Conservation (phyloP, 2,888 invertebrate genomes). For the Pimpla rufipes region DNA sequence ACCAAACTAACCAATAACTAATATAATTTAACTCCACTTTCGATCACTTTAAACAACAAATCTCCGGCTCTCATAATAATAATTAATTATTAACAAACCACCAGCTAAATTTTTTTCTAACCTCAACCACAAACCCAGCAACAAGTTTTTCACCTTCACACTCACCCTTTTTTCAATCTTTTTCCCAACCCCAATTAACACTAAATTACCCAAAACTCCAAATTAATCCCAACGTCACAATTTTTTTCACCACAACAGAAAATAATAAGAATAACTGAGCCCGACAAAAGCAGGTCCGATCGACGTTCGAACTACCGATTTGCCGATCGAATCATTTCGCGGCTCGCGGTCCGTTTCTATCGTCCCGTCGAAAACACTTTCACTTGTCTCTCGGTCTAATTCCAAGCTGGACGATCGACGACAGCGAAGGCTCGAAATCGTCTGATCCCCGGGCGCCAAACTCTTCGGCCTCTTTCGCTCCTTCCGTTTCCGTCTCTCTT, state of each 20-base stretch:
- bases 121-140: too few species aligned
- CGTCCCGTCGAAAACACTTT: slow-evolving; percentile 13
- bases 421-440: slow-evolving; percentile 6
- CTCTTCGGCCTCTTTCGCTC: background rate
- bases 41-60: background rate
- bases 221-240: background rate
- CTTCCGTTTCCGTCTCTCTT: slow-evolving; percentile 9
- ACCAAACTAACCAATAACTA: background rate
- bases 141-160: background rate
- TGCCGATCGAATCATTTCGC: background rate
- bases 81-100: background rate
- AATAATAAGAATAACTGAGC: background rate
- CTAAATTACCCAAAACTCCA: background rate
- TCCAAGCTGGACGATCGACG: background rate
- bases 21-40: background rate
- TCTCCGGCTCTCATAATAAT: background rate
- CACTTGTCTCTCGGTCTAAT: slow-evolving; percentile 7
- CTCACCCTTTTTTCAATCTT: background rate
- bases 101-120: background rate
- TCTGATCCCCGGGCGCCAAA: background rate
- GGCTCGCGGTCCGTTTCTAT: background rate
- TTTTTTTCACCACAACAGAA: background rate
- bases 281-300: background rate
- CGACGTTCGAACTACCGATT: background rate
- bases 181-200: background rate